A percentile compares a stretch with the other conserved stretches of the same genome.
Conservation (phyloP, 2,888 invertebrate species). For the Lasius fuliginosus region DNA sequence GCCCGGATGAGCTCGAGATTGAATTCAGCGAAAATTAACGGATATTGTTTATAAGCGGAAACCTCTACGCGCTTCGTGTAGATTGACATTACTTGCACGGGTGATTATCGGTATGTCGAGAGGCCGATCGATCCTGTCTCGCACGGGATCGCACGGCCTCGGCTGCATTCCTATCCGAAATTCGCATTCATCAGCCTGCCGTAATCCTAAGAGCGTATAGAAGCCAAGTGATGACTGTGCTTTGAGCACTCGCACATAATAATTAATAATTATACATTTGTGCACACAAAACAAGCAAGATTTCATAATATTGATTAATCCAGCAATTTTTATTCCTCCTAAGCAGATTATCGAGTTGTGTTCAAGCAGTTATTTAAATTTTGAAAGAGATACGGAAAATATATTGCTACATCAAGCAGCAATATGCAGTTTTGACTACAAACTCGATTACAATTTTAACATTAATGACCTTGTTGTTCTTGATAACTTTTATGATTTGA, state of each 20-base stretch:
- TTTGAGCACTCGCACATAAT: conserved; percentile 45
- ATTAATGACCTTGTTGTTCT: too few relatives aligned
- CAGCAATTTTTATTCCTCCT: too few relatives aligned
- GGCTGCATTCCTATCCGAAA: conserved; percentile 38
- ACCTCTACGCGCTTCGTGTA: conserved; percentile 27
- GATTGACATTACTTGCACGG: conserved; percentile 59
- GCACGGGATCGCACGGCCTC: conserved; percentile 5
- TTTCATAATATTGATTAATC: too few relatives aligned
- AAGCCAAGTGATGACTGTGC: conserved; percentile 38
- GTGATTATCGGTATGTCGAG: conserved; percentile 59
- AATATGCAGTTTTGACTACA: too few relatives aligned
- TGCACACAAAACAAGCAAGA: too few relatives aligned
- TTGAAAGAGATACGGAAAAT: too few relatives aligned
- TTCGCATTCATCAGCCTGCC: conserved; percentile 26
- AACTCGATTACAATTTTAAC: too few relatives aligned
- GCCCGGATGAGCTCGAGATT: conserved; percentile 58
- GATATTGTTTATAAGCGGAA: conserved; percentile 67
- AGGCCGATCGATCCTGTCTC: conserved; percentile 48
- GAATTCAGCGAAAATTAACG: conserved; percentile 67
- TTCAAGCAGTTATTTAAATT: too few relatives aligned
- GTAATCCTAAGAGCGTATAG: conserved; percentile 38
- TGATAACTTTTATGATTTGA: too few relatives aligned
- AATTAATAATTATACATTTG: too few relatives aligned
- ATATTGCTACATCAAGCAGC: too few relatives aligned
- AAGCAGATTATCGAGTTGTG: too few relatives aligned